Percentiles rank a stretch among this genome's conserved stretches.
phyloP scores from a whole-genome alignment of 2,888 invertebrate species.

The Pollenia amentaria region DNA sequence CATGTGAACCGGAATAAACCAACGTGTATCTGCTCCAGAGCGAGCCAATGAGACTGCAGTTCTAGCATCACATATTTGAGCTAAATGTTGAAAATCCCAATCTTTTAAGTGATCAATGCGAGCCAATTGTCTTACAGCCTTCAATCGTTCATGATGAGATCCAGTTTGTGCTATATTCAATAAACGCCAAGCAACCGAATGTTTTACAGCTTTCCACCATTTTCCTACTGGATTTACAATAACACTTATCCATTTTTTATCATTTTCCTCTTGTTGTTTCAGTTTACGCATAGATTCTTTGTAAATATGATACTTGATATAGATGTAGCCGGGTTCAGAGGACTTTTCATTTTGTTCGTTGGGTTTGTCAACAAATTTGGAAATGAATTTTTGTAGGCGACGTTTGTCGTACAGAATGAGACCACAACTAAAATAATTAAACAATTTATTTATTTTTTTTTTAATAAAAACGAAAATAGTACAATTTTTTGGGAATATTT shows the following conservation, averaged over 20 bases:
- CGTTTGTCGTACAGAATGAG: slow-evolving; percentile 82
- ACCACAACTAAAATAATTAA: slow-evolving; percentile 80
- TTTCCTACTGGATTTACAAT: slow-evolving; percentile 84
- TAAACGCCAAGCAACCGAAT: slow-evolving; percentile 88
- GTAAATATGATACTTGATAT: slow-evolving; percentile 86
- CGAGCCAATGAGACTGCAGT: slow-evolving; percentile 92
- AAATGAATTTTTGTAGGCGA: slow-evolving; percentile 81
- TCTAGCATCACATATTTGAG: slow-evolving; percentile 91
- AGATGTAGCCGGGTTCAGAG: slow-evolving; percentile 85
- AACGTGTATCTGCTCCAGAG: slow-evolving; percentile 89
- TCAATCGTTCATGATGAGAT: slow-evolving; percentile 87
- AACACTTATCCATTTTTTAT: slow-evolving; percentile 84
- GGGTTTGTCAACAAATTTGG: slow-evolving; percentile 81
- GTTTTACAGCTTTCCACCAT: slow-evolving; percentile 88
- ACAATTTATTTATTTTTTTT: neutral
- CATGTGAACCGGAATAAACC: slow-evolving; percentile 90
- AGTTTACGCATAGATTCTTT: slow-evolving; percentile 84
- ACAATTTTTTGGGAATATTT: too few species aligned
- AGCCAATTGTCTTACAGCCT: slow-evolving; percentile 88
- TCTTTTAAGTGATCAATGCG: slow-evolving; percentile 88
- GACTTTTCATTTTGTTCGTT: slow-evolving; percentile 78
- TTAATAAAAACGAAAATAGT: too few species aligned
- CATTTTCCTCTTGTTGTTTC: slow-evolving; percentile 81
- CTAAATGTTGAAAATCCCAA: slow-evolving; percentile 90
- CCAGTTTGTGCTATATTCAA: slow-evolving; percentile 88